phyloP scores from a whole-genome alignment of 2,797 vertebrate species.

The Malurus leucopterus region DNA sequence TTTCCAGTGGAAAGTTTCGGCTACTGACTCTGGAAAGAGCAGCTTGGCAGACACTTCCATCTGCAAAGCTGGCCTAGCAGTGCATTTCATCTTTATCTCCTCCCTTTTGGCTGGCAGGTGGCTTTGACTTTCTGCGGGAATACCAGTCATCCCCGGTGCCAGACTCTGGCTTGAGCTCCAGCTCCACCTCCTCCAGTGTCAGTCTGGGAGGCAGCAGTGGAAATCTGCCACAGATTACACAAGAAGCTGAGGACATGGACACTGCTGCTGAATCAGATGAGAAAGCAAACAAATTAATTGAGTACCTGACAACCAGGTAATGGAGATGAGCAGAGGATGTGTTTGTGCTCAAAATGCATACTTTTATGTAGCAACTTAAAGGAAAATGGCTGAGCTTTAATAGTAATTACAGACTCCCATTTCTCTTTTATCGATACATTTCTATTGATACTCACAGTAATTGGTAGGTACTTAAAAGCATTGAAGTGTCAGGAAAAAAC shows the following conservation, averaged over 20 bases:
- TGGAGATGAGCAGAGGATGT: not conserved
- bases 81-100: constrained; percentile 42
- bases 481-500: not conserved
- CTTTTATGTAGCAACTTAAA: not conserved
- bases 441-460: not conserved
- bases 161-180: constrained; percentile 94
- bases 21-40: not conserved
- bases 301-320: constrained; percentile 97
- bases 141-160: constrained; percentile 90
- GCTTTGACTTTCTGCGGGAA: constrained; percentile 93
- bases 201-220: constrained; percentile 91
- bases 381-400: not conserved
- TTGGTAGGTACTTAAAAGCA: not conserved
- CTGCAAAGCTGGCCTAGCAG: not conserved
- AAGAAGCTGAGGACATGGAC: constrained; percentile 89
- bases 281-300: constrained; percentile 97
- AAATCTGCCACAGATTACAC: constrained; percentile 91
- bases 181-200: constrained; percentile 94
- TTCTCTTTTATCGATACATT: not conserved
- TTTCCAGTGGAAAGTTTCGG: not conserved
- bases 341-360: rapidly evolving
- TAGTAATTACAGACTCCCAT: not conserved
- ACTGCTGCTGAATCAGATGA: constrained; percentile 84
- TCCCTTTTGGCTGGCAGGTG: constrained; percentile 72
- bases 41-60: not conserved